These are phyloP conservation scores for Heptranchias perlo DNA, from an alignment of 2,113 vertebrate genomes.

Conservation along the genomic window DNA sequence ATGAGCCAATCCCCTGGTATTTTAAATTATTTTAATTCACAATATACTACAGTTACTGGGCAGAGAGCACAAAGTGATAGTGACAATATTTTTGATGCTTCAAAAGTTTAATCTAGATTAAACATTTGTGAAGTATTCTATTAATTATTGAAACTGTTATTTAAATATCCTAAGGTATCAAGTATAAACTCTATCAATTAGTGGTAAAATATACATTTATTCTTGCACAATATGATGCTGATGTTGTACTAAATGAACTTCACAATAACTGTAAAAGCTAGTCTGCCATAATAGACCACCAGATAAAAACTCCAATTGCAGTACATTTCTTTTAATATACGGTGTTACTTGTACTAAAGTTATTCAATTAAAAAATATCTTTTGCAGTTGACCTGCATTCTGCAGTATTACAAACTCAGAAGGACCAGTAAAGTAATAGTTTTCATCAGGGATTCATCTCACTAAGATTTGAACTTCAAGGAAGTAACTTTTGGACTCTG, in stretches of 20 bases:
- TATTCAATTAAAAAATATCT: not conserved
- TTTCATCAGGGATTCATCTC: not conserved
- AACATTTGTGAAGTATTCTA: not conserved
- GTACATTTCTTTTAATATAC: not conserved
- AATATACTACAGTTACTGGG: not conserved
- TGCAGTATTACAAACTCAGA: too few relatives aligned
- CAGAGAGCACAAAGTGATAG: not conserved
- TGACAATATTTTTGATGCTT: not conserved
- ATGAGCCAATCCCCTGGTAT: not conserved
- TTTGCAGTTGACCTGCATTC: not conserved
- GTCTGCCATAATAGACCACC: not conserved
- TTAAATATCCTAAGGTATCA: not conserved
- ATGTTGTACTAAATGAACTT: not conserved
- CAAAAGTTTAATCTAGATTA: not conserved
- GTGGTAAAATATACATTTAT: not conserved
- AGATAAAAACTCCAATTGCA: not conserved
- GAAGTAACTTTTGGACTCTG: not conserved
- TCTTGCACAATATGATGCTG: not conserved
- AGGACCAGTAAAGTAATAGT: not conserved
- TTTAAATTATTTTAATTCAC: conserved; percentile 1
- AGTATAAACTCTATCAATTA: not conserved
- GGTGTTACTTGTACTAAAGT: too few relatives aligned
- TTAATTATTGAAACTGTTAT: not conserved
- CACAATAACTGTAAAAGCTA: not conserved
- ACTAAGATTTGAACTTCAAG: not conserved